Evolutionary conservation across 35 echinoderm and acorn worm species (phyloP), one percentile per base, ranked within the genome.

Genomic region (Diadema setosum): DNA sequence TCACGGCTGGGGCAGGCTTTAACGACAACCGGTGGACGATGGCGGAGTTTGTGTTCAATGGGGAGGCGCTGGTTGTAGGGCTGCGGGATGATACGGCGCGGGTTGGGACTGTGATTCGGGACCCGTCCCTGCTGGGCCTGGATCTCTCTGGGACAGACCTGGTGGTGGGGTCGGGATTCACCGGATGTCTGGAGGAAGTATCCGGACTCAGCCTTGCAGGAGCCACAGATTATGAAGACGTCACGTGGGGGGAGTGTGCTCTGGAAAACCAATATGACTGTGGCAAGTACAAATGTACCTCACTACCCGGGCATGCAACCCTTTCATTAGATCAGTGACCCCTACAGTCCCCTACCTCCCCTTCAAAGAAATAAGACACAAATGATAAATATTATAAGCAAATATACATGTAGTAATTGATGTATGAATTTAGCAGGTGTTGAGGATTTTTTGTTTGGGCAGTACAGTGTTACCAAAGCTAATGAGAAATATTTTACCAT

Each of bases 101-200:
- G 75, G n/a, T 80, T 31, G 36, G 65, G 12, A 75, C 87, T 0
- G 15, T 60, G 2, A 35, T n/a, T 26, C 44, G 76, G 58, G 86
- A 90, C 73, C 63, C 36, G 16, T 56, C 67, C 15, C 87, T 90
- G 41, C 42, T 89, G 2, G 27, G 29, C 5, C 35, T 94, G 45
- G 41, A 80, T 85, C 69, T 94, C 70, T 40, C 46, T 34, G 73
- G 86, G 4, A 46, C 52, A n/a, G 40, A 15, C 9, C 48, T 90
- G 34, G 25, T 81, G 8, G n/a, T 94, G 35, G 92, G 87, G 16
- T 20, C 20, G 7, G 58, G 43, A 4, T 94, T 90, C 81, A 85
- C 52, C 16, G 92, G 92, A 33, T 94, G 92, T 44, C 61, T 94
- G 24, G 83, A 90, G 46, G 87, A 94, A 42, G 35, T 85, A 30